Base-by-base conservation (phyloP, 2,888 invertebrate species). In the Lasioglossum figueresi region DNA sequence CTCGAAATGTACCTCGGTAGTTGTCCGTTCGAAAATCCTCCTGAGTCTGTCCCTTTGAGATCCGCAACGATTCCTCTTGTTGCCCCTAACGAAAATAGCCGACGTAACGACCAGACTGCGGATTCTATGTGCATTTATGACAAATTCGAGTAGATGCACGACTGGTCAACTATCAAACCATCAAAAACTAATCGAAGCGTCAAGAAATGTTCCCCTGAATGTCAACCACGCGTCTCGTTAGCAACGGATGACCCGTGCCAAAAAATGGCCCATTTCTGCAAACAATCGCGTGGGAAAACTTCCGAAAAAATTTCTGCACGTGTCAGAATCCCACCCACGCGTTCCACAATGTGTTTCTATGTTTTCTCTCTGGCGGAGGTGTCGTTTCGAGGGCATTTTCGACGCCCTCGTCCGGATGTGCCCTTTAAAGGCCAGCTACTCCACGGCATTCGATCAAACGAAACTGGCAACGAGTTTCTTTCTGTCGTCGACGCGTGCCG, bases 401-500 rank as follows among this genome's bases (percentile, higher is more conserved):
- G n/a, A 52, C 52, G 52, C 52, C 52, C 23, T 10, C 8, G 52
- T 52, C 23, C 52, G 52, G 23, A 52, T 52, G 52, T 52, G 23
- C 52, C 31, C 63, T 63, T 31, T 5, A 63, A 2, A n/a, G 63
- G 63, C 4, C 31, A 31, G 16, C 63, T 63, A 63, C 31, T 63
- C 31, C 31, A 31, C 66, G 66, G 66, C 23, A 31, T 34, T 66
- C 34, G 66, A 66, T 66, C 66, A 66, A 66, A 66, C 66, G 66
- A 34, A 66, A 34, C 66, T 34, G 34, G 66, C 66, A 31, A 31
- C 66, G 66, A 66, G 34, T 66, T 66, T 34, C 66, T 66, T 66
- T 66, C 34, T 34, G 66, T 34, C 66, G 66, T 19, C 66, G 63
- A 40, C 59, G 59, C 75, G 75, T 74, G 74, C 74, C 74, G 52